Percentiles rank a stretch among this genome's conserved stretches.
Conservation (phyloP, 1,140 invertebrate species). For the Drepana arcuata region DNA sequence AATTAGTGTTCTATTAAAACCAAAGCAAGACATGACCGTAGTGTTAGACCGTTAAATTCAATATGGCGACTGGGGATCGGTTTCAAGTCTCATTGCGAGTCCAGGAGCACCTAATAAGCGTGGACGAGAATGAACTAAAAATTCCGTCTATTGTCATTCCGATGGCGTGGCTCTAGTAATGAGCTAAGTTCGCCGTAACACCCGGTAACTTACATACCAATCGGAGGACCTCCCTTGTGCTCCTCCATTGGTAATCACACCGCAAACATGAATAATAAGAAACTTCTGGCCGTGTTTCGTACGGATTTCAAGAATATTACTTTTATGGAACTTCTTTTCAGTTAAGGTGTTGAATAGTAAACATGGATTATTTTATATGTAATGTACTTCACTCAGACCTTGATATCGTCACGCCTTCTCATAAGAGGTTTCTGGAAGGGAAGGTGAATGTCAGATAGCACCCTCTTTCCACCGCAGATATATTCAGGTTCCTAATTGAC, state of each 20-base stretch:
- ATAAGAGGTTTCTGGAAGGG: too few species aligned
- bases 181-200: slow-evolving; percentile 66
- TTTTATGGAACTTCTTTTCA: too few species aligned
- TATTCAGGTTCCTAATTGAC: too few species aligned
- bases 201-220: slow-evolving; percentile 66
- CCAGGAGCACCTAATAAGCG: slow-evolving; percentile 46
- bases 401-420: too few species aligned
- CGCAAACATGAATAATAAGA: slow-evolving; percentile 55
- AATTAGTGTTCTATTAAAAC: slow-evolving; percentile 7
- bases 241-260: slow-evolving; percentile 51
- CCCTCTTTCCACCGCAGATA: too few species aligned
- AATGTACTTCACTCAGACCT: slow-evolving; percentile 2
- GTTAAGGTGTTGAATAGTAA: too few species aligned
- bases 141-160: slow-evolving; percentile 63
- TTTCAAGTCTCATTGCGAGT: slow-evolving; percentile 30
- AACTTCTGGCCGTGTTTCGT: slow-evolving; percentile 51
- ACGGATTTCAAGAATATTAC: slow-evolving; percentile 14
- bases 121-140: slow-evolving; percentile 58
- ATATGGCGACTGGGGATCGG: slow-evolving; percentile 23
- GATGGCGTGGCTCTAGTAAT: slow-evolving; percentile 51
- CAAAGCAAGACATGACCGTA: slow-evolving; percentile 7
- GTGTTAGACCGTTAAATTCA: slow-evolving; percentile 28
- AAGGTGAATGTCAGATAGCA: too few species aligned
- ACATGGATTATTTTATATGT: too few species aligned
- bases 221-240: slow-evolving; percentile 34